Conservation (phyloP, 2,888 invertebrate species). For the Epinotia brunnichana region DNA sequence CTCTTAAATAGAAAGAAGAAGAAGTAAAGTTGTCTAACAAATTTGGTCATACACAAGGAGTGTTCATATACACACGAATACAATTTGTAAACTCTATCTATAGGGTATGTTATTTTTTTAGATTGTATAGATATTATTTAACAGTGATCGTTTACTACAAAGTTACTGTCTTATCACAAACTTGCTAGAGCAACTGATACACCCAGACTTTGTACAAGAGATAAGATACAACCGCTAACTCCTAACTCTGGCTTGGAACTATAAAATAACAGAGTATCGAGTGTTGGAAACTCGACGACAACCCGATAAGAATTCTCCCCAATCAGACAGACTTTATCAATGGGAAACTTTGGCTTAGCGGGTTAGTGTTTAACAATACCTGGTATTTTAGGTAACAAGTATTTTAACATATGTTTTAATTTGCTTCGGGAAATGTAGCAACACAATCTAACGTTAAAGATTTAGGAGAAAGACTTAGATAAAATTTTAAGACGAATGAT, state of each 20-base stretch:
- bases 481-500: no score
- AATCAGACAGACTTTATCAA: conserved; percentile 41
- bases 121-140: no score
- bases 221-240: conserved; percentile 29
- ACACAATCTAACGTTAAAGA: no score
- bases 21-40: no score
- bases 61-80: no score
- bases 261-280: conserved; percentile 42
- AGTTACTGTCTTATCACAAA: neutral
- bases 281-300: conserved; percentile 38
- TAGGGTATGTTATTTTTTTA: no score
- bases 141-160: neutral
- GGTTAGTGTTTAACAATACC: neutral
- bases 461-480: no score
- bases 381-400: neutral
- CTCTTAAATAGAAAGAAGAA: no score
- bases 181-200: conserved; percentile 6
- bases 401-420: neutral
- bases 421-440: no score
- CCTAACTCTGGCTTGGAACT: conserved; percentile 22
- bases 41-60: no score
- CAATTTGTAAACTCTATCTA: no score
- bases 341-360: conserved; percentile 37
- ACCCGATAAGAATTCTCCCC: conserved; percentile 37
- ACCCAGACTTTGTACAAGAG: conserved; percentile 11